Evolutionary conservation across 2,888 invertebrate genomes (phyloP), one percentile per base, ranked within the genome.

Genomic region (Agriopis aurantiaria): DNA sequence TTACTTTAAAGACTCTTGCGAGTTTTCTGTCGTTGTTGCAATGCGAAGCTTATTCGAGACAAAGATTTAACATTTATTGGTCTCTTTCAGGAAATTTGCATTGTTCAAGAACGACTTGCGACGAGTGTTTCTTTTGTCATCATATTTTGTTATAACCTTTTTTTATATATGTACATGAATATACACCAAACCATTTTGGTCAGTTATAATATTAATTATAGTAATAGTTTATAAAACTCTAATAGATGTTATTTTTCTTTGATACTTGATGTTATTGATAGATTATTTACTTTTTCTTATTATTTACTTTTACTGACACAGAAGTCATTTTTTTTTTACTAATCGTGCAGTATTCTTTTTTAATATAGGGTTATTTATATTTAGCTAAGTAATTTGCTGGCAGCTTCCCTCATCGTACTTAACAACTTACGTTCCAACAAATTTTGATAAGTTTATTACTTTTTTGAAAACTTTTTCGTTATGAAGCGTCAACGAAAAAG

Each of bases 41-140:
- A 55, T 55, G 56, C 56, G 43, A 57, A 43, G 14, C 41, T 10
- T 43, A 14, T 33, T 57, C 40, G 55, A 9, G 43, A 17, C 43
- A 9, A 53, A 12, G 45, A 40, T 52, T 48, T 11, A 61, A 71
- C 51, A 40, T 57, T 43, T 14, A 3, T 10, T 62, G 56, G 56
- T 70, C 61, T 69, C 65, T 74, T 75, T 77, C 57, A 78, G 82
- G 80, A 75, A 40, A 73, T 74, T 60, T 59, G 48, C 68, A 57
- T 69, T 58, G 59, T 62, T 51, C 66, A 61, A 67, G 62, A 43
- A 56, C 64, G 23, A 58, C 43, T 60, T 66, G 51, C 63, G 56
- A 68, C n/a, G 56, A 64, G 51, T 62, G 73, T 74, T 68, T 75
- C 17, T 23, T 23, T 23, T 33, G 33, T 75, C 67, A 73, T 59